Base-by-base conservation (phyloP, 1,140 invertebrate genomes). In the Tyrophagus putrescentiae region DNA sequence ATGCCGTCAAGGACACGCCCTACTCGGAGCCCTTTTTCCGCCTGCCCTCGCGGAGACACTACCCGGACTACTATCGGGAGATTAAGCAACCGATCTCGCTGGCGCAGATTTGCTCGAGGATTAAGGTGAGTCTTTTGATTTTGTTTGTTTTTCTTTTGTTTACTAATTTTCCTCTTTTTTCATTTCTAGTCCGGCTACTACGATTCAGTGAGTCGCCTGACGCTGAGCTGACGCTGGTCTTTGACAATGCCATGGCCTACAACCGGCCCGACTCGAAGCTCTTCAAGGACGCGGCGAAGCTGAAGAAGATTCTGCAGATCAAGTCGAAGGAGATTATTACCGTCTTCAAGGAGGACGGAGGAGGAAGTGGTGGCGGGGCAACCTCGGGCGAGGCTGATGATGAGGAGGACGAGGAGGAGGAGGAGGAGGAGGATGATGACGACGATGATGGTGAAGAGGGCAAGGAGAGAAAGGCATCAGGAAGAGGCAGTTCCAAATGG, bases 41-140 rank as follows among this genome's bases (percentile, higher is more conserved):
- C 68, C 75, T 98, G 54, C 94, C 94, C 2, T 89, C 86, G 13
- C 85, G 71, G 69, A 73, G 75, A 58, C 68, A 72, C 63, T 96
- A 98, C 75, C 87, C 94, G 0, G 95, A 98, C 75, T 99, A 98
- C 70, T 98, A 97, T 73, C 86, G 88, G 67, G 88, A 92, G 70
- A 98, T 98, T 50, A 89, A 89, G 69, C 86, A 89, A 70, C 94
- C 95, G 0, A 84, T 98, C 64, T 94, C 94, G 0, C 73, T 99
- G 63, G 81, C 83, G 57, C 88, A 96, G 74, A 95, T 99, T 60
- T 81, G 84, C 62, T 83, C 85, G 52, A 94, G 93, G 75, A 80
- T 96, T 25, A 84, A 88, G 77, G 79, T 82, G 72, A 58, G 65
- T 64, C 42, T n/a, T 50, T 60, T 13, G 3, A 42, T 34, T 63